Conservation (phyloP, 2,797 vertebrate species). For the Sternarchorhynchus goeldii region DNA sequence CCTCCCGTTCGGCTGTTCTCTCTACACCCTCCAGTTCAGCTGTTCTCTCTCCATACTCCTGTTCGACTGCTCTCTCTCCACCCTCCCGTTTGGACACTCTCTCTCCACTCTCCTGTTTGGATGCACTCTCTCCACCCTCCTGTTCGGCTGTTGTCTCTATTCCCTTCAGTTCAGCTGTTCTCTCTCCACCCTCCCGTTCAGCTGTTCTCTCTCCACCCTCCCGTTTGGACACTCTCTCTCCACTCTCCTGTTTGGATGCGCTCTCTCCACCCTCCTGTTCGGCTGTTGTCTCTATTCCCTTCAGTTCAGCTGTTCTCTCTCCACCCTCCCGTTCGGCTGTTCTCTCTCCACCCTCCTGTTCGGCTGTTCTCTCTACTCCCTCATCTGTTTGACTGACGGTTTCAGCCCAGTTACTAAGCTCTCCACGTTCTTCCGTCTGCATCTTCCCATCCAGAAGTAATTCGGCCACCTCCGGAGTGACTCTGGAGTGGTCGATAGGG, state of each 20-base stretch:
- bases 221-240: slow-evolving; percentile 9
- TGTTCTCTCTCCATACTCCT: not conserved
- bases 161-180: not conserved
- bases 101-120: no score
- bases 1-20: no score
- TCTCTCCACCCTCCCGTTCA: not conserved
- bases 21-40: not conserved
- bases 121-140: no score
- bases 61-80: not conserved
- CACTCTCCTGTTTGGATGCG: no score
- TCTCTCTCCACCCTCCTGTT: slow-evolving; percentile 21
- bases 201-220: slow-evolving; percentile 9
- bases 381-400: no score
- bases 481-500: slow-evolving; percentile 87
- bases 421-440: not conserved
- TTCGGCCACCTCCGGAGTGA: slow-evolving; percentile 81
- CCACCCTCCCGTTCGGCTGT: not conserved
- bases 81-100: no score
- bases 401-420: slow-evolving; percentile 40
- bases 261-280: no score
- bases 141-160: not conserved
- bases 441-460: slow-evolving; percentile 64
- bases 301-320: not conserved
- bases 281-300: not conserved
- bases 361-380: not conserved